phyloP scores from a whole-genome alignment of 2,113 vertebrate genomes.

The Tachycineta bicolor region DNA sequence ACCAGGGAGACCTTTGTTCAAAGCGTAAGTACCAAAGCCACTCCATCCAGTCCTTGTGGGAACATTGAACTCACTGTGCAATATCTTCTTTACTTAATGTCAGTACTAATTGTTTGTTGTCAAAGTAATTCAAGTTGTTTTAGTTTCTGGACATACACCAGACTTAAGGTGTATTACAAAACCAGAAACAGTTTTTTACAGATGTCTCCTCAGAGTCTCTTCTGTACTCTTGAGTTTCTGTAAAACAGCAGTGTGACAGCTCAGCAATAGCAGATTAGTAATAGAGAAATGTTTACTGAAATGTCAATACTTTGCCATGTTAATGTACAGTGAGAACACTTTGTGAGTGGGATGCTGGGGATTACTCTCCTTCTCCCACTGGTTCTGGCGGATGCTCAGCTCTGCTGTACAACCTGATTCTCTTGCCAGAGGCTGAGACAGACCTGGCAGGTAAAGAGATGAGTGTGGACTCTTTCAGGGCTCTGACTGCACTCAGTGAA shows the following conservation, averaged over 20 bases:
- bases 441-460: neutral
- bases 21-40: constrained; percentile 78
- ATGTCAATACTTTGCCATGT: neutral
- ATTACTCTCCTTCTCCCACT: neutral
- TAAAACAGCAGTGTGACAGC: neutral
- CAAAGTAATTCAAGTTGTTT: neutral
- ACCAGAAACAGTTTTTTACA: neutral
- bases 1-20: constrained; percentile 88
- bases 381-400: neutral
- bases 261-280: neutral
- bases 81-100: neutral
- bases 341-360: neutral
- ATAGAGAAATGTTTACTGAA: neutral
- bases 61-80: neutral
- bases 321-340: neutral
- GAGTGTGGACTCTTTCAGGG: neutral
- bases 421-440: neutral
- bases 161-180: neutral
- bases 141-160: neutral
- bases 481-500: neutral
- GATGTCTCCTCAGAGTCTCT: neutral
- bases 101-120: neutral
- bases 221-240: neutral
- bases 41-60: neutral
- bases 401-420: neutral